Base-by-base conservation (phyloP, 1,140 invertebrate species). In the Andrena cerasifolii region DNA sequence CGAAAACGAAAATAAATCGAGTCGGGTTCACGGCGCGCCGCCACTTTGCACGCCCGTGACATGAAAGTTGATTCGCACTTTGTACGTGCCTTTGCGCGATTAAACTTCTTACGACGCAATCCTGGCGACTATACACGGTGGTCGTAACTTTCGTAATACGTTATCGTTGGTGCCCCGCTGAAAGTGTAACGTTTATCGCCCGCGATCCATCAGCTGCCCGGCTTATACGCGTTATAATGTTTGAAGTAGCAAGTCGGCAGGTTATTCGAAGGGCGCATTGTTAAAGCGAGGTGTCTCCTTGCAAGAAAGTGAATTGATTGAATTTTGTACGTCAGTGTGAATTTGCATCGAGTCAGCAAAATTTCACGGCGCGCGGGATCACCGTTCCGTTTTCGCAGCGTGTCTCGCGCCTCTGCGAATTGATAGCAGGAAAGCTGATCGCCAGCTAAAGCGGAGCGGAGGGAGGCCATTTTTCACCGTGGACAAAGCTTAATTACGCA, bases 401-500 rank as follows among this genome's bases (percentile, higher is more conserved):
- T 58, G 47, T 65, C 36, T 28, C 18, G n/a, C 18, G 33, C 45
- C 74, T 68, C 71, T 33, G 68, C 49, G 53, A 71, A 61, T 53
- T 28, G 45, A 71, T 80, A 65, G 66, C 63, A 43, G 47, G 61
- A 82, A 63, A 62, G 40, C 28, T 76, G 74, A 82, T 82, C 53
- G 66, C 47, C 16, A 21, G 21, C 40, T 18, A 36, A 49, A 14
- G n/a, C n/a, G 36, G 47, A 49, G 49, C n/a, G 33, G 40, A 53
- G 33, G 21, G 51, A 12, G 49, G 5, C n/a, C 45, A 68, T 78
- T 74, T 84, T 72, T 79, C 45, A 7, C n/a, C 58, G 53, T 47
- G 58, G 71, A 79, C 71, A 78, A 83, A 79, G 76, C 68, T 82
- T 84, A 84, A 84, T 84, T 84, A 83, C 77, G 54, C 58, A 68